These are phyloP conservation scores for Sebastes schlegelii DNA, from an alignment of 2,113 vertebrate genomes.

Conservation along the genomic window DNA sequence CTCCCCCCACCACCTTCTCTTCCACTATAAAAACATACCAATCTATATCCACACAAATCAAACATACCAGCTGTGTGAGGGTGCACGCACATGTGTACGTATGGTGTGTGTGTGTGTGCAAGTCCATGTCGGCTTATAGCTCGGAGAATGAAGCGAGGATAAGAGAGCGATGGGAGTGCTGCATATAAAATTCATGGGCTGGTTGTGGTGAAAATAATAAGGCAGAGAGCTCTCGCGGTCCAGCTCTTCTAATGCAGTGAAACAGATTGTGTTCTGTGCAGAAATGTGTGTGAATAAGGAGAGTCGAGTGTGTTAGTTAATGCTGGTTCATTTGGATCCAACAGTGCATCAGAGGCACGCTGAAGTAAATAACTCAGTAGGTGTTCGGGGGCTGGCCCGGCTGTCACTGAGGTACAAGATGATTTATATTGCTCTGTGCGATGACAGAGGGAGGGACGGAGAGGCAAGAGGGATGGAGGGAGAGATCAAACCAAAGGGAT, in stretches of 20 bases:
- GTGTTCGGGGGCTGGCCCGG: constrained; percentile 32
- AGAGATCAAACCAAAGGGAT: constrained; percentile 44
- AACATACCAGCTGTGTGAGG: constrained; percentile 14
- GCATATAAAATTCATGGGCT: constrained; percentile 68
- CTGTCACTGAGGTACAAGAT: constrained; percentile 48
- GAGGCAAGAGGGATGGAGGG: constrained; percentile 2
- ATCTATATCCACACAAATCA: constrained; percentile 65
- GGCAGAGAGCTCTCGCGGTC: constrained; percentile 54
- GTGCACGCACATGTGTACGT: background rate
- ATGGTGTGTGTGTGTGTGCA: background rate
- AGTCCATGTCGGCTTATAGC: constrained; percentile 34
- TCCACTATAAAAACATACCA: constrained; percentile 62
- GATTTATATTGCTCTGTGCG: constrained; percentile 59
- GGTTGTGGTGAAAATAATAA: constrained; percentile 63
- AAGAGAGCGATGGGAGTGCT: constrained; percentile 44
- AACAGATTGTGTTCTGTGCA: constrained; percentile 31
- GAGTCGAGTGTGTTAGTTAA: constrained; percentile 29
- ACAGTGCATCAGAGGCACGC: constrained; percentile 42
- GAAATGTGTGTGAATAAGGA: constrained; percentile 12
- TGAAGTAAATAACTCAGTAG: constrained; percentile 63
- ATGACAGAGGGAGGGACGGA: constrained; percentile 32
- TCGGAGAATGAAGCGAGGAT: constrained; percentile 27
- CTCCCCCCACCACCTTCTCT: constrained; percentile 8
- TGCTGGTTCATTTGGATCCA: constrained; percentile 32
- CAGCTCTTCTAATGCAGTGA: constrained; percentile 36